Evolutionary conservation across 2,888 invertebrate species (phyloP).

Genomic region (Dryococelus australis): DNA sequence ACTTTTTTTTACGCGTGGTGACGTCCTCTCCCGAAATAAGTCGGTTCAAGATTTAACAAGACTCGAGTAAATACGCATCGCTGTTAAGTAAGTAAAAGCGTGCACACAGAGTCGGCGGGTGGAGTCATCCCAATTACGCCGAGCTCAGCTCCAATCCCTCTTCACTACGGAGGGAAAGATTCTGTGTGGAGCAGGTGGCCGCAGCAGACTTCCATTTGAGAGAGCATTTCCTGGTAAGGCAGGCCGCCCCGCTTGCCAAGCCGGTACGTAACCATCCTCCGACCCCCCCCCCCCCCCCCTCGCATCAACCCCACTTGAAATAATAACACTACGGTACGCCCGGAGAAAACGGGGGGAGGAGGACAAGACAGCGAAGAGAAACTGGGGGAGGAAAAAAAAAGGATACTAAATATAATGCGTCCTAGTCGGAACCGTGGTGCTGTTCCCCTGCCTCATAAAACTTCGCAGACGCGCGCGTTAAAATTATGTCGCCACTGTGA

Average conservation of each 20-base stretch:
- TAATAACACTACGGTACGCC: background rate
- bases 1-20: too few relatives aligned
- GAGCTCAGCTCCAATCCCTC: background rate
- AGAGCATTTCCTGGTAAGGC: background rate
- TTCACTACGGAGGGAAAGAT: background rate
- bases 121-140: background rate
- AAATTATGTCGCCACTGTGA: background rate
- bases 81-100: background rate
- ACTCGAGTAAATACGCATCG: background rate
- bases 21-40: too few relatives aligned
- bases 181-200: conserved; percentile 18
- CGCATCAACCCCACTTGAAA: too few relatives aligned
- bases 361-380: background rate
- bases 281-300: too few relatives aligned
- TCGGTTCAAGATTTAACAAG: too few relatives aligned
- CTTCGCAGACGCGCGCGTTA: background rate
- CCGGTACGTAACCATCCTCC: too few relatives aligned
- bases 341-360: background rate
- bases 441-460: background rate
- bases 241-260: background rate
- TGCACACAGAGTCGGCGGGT: background rate
- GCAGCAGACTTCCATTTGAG: background rate
- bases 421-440: background rate
- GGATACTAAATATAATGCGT: background rate
- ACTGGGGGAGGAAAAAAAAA: background rate